These are phyloP conservation scores for Synanthedon tipuliformis DNA, from an alignment of 2,888 invertebrate genomes.

Conservation along the genomic window DNA sequence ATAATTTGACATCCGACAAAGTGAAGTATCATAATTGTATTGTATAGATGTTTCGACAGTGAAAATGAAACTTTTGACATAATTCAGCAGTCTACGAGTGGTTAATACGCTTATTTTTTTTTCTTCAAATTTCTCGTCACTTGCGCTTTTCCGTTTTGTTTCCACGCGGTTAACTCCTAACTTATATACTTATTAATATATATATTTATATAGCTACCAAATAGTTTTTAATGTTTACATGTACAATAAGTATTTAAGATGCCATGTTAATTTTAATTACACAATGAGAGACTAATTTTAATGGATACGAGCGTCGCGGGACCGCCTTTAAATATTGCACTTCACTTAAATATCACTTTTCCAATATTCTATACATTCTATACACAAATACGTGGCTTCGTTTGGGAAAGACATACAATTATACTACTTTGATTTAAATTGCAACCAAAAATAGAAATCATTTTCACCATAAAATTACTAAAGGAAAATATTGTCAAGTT, in stretches of 20 bases:
- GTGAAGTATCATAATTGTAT: constrained; percentile 9
- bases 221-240: constrained; percentile 50
- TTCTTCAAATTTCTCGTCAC: constrained; percentile 22
- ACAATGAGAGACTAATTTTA: constrained; percentile 24
- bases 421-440: too few relatives aligned
- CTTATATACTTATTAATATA: constrained; percentile 31
- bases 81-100: constrained; percentile 28
- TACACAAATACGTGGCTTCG: too few relatives aligned
- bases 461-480: too few relatives aligned
- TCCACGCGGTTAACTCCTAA: constrained; percentile 35
- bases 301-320: constrained; percentile 4
- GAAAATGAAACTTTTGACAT: constrained; percentile 16
- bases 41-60: constrained; percentile 12
- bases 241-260: constrained; percentile 47
- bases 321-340: constrained; percentile 4
- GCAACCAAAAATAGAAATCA: too few relatives aligned
- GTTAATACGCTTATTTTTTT: constrained; percentile 8
- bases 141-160: constrained; percentile 21
- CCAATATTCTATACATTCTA: too few relatives aligned
- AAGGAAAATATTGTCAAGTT: too few relatives aligned
- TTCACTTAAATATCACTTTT: not conserved
- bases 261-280: constrained; percentile 46
- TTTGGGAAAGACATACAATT: too few relatives aligned
- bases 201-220: constrained; percentile 45
- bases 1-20: constrained; percentile 15